phyloP scores from a whole-genome alignment of 2,113 vertebrate genomes.

The Baryphthengus martii region DNA sequence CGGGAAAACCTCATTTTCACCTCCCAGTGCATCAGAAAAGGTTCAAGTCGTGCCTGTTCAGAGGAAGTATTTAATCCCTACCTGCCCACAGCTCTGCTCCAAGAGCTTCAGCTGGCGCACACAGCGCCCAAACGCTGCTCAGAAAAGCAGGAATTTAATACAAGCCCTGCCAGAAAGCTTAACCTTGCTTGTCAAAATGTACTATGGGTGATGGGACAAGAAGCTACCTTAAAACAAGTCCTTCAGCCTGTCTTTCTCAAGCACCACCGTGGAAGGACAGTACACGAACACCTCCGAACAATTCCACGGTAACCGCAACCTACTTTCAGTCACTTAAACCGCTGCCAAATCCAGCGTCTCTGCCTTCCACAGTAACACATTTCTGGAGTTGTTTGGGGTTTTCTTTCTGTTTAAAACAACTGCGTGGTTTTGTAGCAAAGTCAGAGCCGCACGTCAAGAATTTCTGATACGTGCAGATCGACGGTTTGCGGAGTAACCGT shows the following conservation, averaged over 20 bases:
- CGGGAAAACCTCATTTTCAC: background rate
- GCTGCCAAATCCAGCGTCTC: background rate
- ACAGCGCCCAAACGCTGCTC: background rate
- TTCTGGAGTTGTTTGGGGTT: background rate
- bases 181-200: background rate
- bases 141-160: background rate
- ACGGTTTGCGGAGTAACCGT: fast-evolving
- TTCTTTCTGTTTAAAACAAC: background rate
- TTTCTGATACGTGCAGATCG: background rate
- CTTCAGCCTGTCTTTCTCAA: background rate
- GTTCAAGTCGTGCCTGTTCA: fast-evolving
- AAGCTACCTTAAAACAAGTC: background rate
- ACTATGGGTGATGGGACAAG: background rate
- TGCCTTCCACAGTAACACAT: background rate
- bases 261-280: background rate
- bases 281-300: background rate
- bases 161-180: background rate
- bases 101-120: background rate
- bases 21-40: background rate
- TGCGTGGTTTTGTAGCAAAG: background rate
- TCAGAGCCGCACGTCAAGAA: background rate
- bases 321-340: background rate
- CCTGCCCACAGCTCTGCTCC: background rate
- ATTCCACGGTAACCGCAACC: background rate
- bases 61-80: background rate